Evolutionary conservation across 2,797 vertebrate genomes (phyloP).

Genomic region (Peromyscus aztecus): DNA sequence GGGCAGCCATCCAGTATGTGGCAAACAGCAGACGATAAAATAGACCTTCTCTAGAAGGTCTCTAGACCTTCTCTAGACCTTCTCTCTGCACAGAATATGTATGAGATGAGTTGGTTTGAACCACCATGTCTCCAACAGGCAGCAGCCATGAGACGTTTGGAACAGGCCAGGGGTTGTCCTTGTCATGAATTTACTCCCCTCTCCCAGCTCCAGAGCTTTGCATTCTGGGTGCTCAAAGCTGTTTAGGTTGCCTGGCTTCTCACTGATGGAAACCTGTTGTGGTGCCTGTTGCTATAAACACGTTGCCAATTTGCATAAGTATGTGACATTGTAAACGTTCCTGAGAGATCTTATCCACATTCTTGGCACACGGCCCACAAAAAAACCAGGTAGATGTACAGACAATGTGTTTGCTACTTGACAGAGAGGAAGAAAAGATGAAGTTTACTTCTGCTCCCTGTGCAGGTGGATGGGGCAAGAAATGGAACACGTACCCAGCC

Average conservation of each 20-base stretch:
- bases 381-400: constrained; percentile 81
- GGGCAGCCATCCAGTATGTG: neutral
- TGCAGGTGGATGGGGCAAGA: constrained; percentile 69
- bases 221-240: neutral
- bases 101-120: neutral
- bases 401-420: constrained; percentile 79
- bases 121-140: no score
- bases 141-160: neutral
- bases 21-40: neutral
- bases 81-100: neutral
- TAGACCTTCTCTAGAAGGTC: no score
- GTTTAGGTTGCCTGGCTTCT: constrained; percentile 57
- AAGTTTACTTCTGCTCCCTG: constrained; percentile 62
- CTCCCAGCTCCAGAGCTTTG: neutral
- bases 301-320: constrained; percentile 92
- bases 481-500: constrained; percentile 49
- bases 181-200: neutral
- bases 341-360: constrained; percentile 95
- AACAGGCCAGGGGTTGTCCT: neutral
- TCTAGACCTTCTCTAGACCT: no score
- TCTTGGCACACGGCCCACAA: constrained; percentile 90
- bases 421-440: neutral
- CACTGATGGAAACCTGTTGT: constrained; percentile 92
- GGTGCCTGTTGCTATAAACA: constrained; percentile 99
- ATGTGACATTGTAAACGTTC: constrained; percentile 96